These are phyloP conservation scores for Pissodes strobi DNA, from an alignment of 1,140 invertebrate genomes.

Conservation along the genomic window DNA sequence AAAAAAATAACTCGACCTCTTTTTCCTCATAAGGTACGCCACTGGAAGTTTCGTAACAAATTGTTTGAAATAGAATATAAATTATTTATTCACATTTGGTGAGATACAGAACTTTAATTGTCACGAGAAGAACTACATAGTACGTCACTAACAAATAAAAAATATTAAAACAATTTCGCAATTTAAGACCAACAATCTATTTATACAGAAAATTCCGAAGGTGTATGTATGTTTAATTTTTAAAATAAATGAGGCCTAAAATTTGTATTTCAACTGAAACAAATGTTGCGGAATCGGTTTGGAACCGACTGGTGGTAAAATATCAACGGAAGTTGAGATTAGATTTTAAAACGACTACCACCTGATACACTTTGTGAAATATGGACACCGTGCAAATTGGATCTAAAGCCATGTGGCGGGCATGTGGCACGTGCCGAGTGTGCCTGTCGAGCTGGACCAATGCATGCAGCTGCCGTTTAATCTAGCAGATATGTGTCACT, in stretches of 20 bases:
- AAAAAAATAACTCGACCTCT: too few relatives aligned
- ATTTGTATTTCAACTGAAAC: conserved; percentile 8
- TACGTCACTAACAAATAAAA: too few relatives aligned
- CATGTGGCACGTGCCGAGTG: conserved; percentile 27
- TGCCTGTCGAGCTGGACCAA: conserved; percentile 27
- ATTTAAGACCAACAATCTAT: too few relatives aligned
- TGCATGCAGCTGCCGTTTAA: conserved; percentile 25
- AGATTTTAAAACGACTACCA: conserved; percentile 23
- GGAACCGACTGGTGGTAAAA: conserved; percentile 8
- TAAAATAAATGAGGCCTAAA: conserved; percentile 16
- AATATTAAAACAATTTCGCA: too few relatives aligned
- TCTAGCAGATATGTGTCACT: conserved; percentile 33
- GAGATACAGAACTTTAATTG: too few relatives aligned
- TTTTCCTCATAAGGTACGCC: too few relatives aligned
- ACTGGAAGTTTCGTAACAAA: too few relatives aligned
- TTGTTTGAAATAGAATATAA: too few relatives aligned
- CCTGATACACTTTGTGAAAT: conserved; percentile 23
- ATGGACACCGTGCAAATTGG: conserved; percentile 36
- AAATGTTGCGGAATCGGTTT: background rate
- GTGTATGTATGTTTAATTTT: conserved; percentile 10
- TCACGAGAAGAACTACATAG: too few relatives aligned
- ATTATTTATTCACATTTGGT: too few relatives aligned
- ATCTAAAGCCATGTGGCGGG: conserved; percentile 31
- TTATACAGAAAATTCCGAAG: too few relatives aligned
- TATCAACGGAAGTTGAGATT: conserved; percentile 25